These are phyloP conservation scores for Eilema depressum DNA, from an alignment of 2,888 invertebrate species.

Conservation along the genomic window DNA sequence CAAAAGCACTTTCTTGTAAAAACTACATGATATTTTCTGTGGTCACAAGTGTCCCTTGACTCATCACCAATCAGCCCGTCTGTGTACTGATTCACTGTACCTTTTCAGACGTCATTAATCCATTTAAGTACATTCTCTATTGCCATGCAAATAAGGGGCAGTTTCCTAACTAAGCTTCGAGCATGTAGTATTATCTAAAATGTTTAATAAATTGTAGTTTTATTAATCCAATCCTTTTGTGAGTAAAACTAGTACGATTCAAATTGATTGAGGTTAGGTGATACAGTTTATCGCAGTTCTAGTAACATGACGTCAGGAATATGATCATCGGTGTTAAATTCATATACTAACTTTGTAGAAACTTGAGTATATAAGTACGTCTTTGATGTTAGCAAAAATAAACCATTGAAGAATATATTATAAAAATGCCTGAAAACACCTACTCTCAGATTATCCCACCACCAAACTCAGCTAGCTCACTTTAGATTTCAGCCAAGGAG, in stretches of 20 bases:
- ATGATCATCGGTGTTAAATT: not conserved
- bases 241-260: not conserved
- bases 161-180: not conserved
- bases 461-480: too few species aligned
- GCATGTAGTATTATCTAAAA: not conserved
- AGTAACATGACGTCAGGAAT: not conserved
- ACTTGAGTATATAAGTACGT: too few species aligned
- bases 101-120: conserved; percentile 9
- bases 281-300: not conserved
- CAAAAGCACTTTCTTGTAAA: conserved; percentile 10
- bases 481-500: too few species aligned
- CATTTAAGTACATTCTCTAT: not conserved
- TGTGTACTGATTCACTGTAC: conserved; percentile 10
- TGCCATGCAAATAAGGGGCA: not conserved
- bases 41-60: conserved; percentile 1
- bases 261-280: not conserved
- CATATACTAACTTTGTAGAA: not conserved
- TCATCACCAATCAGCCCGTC: conserved; percentile 10
- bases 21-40: conserved; percentile 10
- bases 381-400: too few species aligned
- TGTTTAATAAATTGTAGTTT: conserved; percentile 4
- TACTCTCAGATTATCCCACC: too few species aligned
- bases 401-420: too few species aligned
- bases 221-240: conserved; percentile 1
- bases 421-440: too few species aligned